A percentile compares a stretch with the other conserved stretches of the same genome.
These are phyloP conservation scores for Empidonax alnorum DNA, from an alignment of 2,113 vertebrate genomes.

Conservation along the genomic window DNA sequence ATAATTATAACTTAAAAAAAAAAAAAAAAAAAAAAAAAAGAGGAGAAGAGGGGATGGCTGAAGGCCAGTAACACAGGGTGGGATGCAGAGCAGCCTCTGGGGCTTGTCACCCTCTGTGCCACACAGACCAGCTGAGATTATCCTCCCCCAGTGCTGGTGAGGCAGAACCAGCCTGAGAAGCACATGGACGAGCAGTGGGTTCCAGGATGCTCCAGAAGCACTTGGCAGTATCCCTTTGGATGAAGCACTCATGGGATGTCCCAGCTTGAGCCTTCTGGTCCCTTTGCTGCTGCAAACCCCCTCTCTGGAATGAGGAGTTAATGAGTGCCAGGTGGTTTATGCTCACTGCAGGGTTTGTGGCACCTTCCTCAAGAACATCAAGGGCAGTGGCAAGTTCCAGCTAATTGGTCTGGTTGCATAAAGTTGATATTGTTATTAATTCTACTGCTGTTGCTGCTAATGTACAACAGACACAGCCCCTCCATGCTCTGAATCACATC, in stretches of 20 bases:
- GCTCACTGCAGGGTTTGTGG: neutral
- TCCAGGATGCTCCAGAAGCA: neutral
- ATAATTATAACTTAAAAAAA: no score
- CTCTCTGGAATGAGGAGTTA: neutral
- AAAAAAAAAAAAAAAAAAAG: accelerated
- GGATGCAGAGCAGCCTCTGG: neutral
- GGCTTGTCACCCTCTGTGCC: neutral
- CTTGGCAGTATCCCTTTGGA: neutral
- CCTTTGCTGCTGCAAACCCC: neutral
- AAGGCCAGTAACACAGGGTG: neutral
- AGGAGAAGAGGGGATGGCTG: neutral
- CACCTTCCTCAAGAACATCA: neutral
- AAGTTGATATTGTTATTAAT: neutral
- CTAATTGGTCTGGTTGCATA: neutral
- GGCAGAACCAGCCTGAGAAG: neutral
- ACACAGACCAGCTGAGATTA: neutral
- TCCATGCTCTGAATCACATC: neutral
- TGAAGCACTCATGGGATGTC: neutral
- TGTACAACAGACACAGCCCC: neutral
- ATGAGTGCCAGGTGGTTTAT: neutral
- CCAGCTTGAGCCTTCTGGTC: neutral
- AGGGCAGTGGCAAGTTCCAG: neutral
- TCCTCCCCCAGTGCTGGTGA: accelerated
- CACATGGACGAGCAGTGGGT: neutral
- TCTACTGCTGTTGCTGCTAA: neutral